Evolutionary conservation across 2,113 vertebrate genomes (phyloP).

Genomic region (Azemiops feae): DNA sequence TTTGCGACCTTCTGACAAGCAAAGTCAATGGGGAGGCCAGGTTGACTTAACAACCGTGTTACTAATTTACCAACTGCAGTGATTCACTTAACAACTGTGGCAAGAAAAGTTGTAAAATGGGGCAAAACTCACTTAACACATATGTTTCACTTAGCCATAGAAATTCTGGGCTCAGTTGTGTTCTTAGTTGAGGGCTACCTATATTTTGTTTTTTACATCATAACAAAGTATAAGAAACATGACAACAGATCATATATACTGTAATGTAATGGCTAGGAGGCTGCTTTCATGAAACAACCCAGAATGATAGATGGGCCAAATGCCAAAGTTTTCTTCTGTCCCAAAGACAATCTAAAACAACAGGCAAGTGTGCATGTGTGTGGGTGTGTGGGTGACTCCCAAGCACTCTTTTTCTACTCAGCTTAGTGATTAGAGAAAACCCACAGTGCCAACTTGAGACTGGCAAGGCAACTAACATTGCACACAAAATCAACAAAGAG

Average conservation of each 20-base stretch:
- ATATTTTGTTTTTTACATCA: constrained; percentile 35
- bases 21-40: no score
- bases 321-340: constrained; percentile 59
- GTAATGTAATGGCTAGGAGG: constrained; percentile 44
- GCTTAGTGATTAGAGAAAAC: constrained; percentile 74
- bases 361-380: constrained; percentile 61
- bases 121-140: no score
- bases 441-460: constrained; percentile 82
- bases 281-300: constrained; percentile 30
- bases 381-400: background rate
- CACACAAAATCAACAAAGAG: constrained; percentile 50
- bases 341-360: constrained; percentile 67
- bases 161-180: no score
- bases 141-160: no score
- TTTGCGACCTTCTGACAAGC: no score
- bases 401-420: constrained; percentile 32
- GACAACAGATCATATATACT: background rate
- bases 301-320: constrained; percentile 44
- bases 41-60: no score
- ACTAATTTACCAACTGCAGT: no score
- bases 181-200: no score
- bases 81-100: no score
- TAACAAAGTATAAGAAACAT: constrained; percentile 44
- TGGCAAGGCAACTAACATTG: constrained; percentile 74
- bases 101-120: no score